These are phyloP conservation scores for Cyprinella venusta DNA, from an alignment of 2,797 vertebrate genomes.

Conservation along the genomic window DNA sequence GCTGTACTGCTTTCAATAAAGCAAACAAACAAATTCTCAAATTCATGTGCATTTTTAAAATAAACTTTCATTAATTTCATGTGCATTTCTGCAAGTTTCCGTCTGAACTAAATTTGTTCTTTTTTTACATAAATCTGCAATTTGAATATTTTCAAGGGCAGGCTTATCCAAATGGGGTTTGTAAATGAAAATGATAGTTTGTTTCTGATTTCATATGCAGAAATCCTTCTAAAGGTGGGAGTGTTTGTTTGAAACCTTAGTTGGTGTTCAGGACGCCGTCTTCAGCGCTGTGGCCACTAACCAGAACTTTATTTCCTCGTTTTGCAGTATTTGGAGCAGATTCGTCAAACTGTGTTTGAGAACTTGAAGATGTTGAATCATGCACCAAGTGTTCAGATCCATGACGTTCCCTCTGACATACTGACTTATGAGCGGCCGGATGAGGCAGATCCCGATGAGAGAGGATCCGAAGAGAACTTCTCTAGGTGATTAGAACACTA, in stretches of 20 bases:
- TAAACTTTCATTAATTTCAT: too few species aligned
- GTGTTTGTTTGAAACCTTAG: neutral
- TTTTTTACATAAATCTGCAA: neutral
- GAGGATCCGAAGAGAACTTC: slow-evolving; percentile 92
- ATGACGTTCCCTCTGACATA: slow-evolving; percentile 94
- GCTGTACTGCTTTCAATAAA: neutral
- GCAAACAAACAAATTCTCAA: neutral
- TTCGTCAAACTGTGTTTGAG: slow-evolving; percentile 96
- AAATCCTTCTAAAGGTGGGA: neutral
- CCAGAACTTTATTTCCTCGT: neutral
- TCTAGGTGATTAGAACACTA: slow-evolving; percentile 76
- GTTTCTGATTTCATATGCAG: neutral
- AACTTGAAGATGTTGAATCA: slow-evolving; percentile 99
- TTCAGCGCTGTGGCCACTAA: neutral
- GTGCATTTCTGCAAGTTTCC: neutral
- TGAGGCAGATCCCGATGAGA: slow-evolving; percentile 92
- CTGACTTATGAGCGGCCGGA: slow-evolving; percentile 94
- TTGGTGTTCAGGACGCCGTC: neutral
- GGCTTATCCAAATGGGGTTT: neutral
- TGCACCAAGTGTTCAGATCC: slow-evolving; percentile 96
- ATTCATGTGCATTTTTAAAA: neutral
- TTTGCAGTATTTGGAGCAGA: slow-evolving; percentile 94
- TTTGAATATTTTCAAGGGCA: neutral
- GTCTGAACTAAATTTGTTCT: neutral
- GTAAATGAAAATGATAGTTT: neutral